Evolutionary conservation across 2,888 invertebrate genomes (phyloP), one percentile per base, ranked within the genome.

Genomic region (Euzophera pinguis): DNA sequence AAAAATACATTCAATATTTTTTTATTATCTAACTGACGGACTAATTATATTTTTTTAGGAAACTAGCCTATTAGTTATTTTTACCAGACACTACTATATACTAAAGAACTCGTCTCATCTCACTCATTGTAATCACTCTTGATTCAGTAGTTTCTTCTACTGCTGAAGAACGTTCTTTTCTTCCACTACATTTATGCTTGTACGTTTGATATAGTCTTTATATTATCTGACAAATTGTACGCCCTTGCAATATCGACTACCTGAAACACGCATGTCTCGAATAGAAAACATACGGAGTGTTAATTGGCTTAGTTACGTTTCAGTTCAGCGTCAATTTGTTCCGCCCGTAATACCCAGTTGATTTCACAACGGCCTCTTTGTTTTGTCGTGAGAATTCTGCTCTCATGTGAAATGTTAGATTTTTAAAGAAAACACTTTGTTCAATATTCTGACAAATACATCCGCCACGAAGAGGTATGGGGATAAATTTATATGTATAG

Each of bases 341-440:
- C 32, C 41, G 32, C 12, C n/a, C 22, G 17, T 35, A 42, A 12
- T 35, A 39, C 38, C 39, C 14, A 58, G 52, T 37, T 50, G 43
- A 57, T 65, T 70, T 68, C 65, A 63, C 66, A 73, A 63, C 63
- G 61, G 52, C 54, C 48, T 58, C 63, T 62, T 69, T 74, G 69
- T 65, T 41, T 22, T 48, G 53, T 52, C 69, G 72, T 71, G 75
- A 67, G 72, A 74, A 62, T 56, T 47, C 9, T 16, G 38, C 51
- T 58, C 17, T 13, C 45, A 53, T 50, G 50, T 58, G 61, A 61
- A 61, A 62, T 53, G 57, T 53, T 47, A 55, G 59, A 48, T 45
- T 17, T 53, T 58, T 65, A 22, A 22, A 22, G 22, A 22, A 22
- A 22, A 32, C 32, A 47, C 47, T 16, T 34, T 47, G 16, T 29